Evolutionary conservation across 2,113 vertebrate species (phyloP).

Genomic region (Lepidothrix coronata): DNA sequence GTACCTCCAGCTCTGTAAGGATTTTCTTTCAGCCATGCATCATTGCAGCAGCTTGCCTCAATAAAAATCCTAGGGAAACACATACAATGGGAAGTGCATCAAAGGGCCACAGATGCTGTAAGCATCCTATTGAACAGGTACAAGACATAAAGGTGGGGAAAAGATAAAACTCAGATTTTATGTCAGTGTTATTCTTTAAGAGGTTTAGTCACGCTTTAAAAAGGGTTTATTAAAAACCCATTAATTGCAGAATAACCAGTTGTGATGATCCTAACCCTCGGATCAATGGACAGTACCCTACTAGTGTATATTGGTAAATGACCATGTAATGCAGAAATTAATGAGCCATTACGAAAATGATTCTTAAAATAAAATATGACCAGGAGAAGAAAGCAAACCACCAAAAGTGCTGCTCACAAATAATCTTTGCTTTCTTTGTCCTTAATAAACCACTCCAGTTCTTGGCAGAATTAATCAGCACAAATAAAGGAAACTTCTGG

Average conservation of each 20-base stretch:
- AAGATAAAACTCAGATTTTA: not conserved
- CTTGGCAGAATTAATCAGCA: not conserved
- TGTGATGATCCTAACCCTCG: not conserved
- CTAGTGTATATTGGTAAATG: not conserved
- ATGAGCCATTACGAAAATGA: not conserved
- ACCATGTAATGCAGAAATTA: not conserved
- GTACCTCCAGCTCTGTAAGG: not conserved
- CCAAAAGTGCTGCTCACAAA: not conserved
- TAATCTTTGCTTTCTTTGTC: not conserved
- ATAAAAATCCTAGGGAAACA: constrained; percentile 24
- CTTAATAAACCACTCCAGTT: not conserved
- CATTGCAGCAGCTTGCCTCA: not conserved
- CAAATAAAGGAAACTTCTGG: not conserved
- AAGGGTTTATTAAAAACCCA: not conserved
- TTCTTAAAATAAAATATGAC: not conserved
- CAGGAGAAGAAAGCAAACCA: not conserved
- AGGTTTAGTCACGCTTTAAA: not conserved
- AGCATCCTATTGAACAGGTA: not conserved
- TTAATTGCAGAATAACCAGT: not conserved
- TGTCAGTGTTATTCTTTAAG: not conserved
- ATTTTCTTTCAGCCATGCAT: not conserved
- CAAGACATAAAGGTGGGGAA: not conserved
- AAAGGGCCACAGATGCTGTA: not conserved
- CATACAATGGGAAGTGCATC: not conserved
- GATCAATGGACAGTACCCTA: not conserved